Percentiles rank a stretch among this genome's conserved stretches.
These are phyloP conservation scores for Euphydryas editha DNA, from an alignment of 2,888 invertebrate species.

Conservation along the genomic window DNA sequence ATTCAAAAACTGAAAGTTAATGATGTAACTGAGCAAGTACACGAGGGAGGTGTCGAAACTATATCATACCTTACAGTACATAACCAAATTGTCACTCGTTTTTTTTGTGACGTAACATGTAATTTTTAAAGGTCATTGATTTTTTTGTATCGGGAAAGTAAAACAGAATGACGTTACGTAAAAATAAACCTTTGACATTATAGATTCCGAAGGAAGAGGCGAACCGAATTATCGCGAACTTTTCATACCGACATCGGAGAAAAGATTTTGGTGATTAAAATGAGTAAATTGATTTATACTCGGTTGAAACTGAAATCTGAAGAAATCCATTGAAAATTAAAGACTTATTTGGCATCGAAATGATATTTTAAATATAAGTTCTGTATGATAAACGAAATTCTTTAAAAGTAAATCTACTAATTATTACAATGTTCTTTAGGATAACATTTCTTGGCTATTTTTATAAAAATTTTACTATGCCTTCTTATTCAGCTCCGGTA, in stretches of 20 bases:
- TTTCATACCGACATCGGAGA: background rate
- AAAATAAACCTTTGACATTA: conserved; percentile 45
- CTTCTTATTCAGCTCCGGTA: background rate
- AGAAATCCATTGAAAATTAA: too few relatives aligned
- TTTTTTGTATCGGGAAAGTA: conserved; percentile 35
- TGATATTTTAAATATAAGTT: too few relatives aligned
- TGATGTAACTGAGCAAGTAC: conserved; percentile 24
- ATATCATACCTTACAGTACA: conserved; percentile 32
- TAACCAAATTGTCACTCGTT: conserved; percentile 24
- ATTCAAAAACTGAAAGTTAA: conserved; percentile 29
- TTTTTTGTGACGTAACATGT: conserved; percentile 24
- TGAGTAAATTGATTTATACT: background rate
- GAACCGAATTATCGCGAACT: background rate
- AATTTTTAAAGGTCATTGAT: conserved; percentile 31
- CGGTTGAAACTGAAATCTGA: background rate
- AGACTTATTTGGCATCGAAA: too few relatives aligned
- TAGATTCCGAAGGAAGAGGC: conserved; percentile 24
- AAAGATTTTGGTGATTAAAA: too few relatives aligned
- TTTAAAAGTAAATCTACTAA: too few relatives aligned
- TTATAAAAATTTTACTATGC: background rate
- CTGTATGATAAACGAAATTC: too few relatives aligned
- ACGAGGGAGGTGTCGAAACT: conserved; percentile 28
- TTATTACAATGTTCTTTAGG: too few relatives aligned
- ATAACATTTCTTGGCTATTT: background rate
- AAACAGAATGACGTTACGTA: conserved; percentile 38